Base-by-base conservation (phyloP, 2,797 vertebrate genomes). In the Argya squamiceps region DNA sequence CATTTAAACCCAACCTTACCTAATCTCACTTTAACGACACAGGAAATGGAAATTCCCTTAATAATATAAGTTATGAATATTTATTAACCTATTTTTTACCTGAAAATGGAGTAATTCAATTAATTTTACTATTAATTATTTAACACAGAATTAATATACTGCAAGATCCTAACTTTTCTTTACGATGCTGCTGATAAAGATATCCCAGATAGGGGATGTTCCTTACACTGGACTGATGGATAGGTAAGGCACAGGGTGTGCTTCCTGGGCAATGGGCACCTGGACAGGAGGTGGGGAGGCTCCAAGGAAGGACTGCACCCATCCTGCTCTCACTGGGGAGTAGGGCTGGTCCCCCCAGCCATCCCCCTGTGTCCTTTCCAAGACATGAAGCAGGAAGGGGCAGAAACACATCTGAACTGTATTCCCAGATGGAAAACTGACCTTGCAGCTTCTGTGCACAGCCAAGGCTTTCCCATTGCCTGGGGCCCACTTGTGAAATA, bases 41-140 rank as follows among this genome's bases (percentile, higher is more conserved):
- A 97, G 97, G 97, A 98, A 98, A 98, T 98, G 93, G 97, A 98
- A 98, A 98, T 97, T 96, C 98, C 97, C 98, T 98, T 98, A 98
- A 97, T 98, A 98, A 98, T 98, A 96, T 97, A 98, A 98, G 98
- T 98, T 98, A 99, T 99, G 98, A 99, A 99, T 99, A 99, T 99
- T 99, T 99, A 99, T 99, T 97, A 98, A 97, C 96, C 98, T 97
- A 98, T 98, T 98, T 98, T 98, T 98, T 98, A 98, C 97, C 97
- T 98, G 98, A 98, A 97, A 98, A 97, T 96, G 98, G 97, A 99
- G 99, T 99, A 98, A 99, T 99, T 99, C 98, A 98, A 98, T 99
- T 99, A 98, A 98, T 98, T 98, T 98, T 97, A 97, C 98, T 98
- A 99, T 99, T 98, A 98, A 99, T 99, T 99, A 98, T 98, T 98